Evolutionary conservation across 1,140 invertebrate species (phyloP).

Genomic region (Oryctes rhinoceros): DNA sequence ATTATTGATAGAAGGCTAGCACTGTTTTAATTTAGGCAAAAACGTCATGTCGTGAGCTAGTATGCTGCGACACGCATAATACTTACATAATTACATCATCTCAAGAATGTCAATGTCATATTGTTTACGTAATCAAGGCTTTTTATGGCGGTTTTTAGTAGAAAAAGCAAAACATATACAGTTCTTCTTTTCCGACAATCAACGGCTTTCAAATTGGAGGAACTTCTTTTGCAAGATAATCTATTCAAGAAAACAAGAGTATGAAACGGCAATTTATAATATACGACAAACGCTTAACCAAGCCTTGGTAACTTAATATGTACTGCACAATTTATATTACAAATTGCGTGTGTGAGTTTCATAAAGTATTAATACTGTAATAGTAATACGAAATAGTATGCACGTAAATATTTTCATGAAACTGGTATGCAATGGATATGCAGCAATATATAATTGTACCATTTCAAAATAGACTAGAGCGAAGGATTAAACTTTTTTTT

Average conservation of each 20-base stretch:
- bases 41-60: not conserved
- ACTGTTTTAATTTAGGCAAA: not conserved
- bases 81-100: slow-evolving; percentile 15
- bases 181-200: not conserved
- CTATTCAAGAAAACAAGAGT: no score
- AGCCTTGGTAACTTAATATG: not conserved
- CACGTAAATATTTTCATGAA: not conserved
- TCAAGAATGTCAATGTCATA: slow-evolving; percentile 14
- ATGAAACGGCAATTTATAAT: no score
- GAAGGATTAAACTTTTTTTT: no score
- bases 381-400: not conserved
- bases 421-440: not conserved
- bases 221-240: no score
- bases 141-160: not conserved
- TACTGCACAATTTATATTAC: not conserved
- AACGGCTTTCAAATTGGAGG: no score
- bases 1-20: not conserved
- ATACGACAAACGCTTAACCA: not conserved
- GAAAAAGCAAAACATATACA: not conserved
- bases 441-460: no score
- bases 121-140: not conserved
- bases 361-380: not conserved
- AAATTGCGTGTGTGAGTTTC: not conserved
- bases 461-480: no score
- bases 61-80: not conserved